Evolutionary conservation across 2,113 vertebrate species (phyloP), one percentile per base, ranked within the genome.

Genomic region (Hippopotamus amphibius): DNA sequence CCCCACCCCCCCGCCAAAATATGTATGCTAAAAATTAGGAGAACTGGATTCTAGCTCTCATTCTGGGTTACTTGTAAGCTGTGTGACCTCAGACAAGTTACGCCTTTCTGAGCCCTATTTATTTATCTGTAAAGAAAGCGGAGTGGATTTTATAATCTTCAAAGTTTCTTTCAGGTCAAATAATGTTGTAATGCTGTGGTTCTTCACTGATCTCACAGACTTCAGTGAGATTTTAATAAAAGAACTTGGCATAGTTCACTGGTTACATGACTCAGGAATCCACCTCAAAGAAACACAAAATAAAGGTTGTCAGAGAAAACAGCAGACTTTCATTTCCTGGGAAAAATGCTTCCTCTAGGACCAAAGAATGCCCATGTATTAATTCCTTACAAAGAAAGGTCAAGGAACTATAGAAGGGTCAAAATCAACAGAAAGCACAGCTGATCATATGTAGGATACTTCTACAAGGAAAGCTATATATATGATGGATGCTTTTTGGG

Each of bases 271-370:
- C 68, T 96, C 90, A 95, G 80, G 55, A 96, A 94, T 96, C 84
- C 43, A 89, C 92, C 74, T 72, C 72, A 94, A 94, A 93, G 89
- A 97, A 94, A 93, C 55, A 83, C 72, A 97, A 88, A 97, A 89
- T 84, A 80, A 87, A 94, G 61, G 7, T 74, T 87, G 61, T 87
- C 80, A 86, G 28, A 97, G 61, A 87, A 96, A 93, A 92, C 55
- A 96, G 33, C 68, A 90, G 84, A 96, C 48, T 97, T 98, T 92
- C 65, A 96, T 96, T 98, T 95, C 68, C 90, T 94, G 88, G 55
- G 72, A 57, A 90, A 95, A 96, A 94, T 80, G 68, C 43, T 93
- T 94, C 26, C 30, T 90, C 41, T 55, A 37, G 30, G 41, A 68
- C 41, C 66, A 92, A 97, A 71, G 76, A 88, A 93, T 48, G 81